A percentile compares a stretch with the other conserved stretches of the same genome.
These are phyloP conservation scores for Caenorhabditis inopinata DNA, from an alignment of 1,140 invertebrate genomes.

Conservation along the genomic window DNA sequence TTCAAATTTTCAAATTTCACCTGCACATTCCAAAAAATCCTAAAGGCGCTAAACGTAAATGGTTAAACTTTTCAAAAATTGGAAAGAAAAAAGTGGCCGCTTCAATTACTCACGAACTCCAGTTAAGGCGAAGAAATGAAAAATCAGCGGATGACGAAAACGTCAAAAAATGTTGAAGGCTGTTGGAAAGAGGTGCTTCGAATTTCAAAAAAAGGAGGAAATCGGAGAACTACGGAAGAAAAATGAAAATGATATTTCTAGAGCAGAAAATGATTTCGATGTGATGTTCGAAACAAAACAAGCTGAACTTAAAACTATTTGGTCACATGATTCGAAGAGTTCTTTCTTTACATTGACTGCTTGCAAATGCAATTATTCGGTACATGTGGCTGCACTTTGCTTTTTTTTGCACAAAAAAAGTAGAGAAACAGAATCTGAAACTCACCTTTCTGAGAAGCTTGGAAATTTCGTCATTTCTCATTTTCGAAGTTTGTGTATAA, in stretches of 20 bases:
- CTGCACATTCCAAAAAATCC: background rate
- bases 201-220: constrained; percentile 20
- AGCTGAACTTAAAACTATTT: background rate
- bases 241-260: constrained; percentile 25
- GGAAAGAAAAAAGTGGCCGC: too few species aligned
- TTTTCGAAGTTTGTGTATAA: too few species aligned
- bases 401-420: background rate
- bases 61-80: too few species aligned
- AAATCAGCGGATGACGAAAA: background rate
- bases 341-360: background rate
- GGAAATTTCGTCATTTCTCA: too few species aligned
- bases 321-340: background rate
- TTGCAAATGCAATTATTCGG: constrained; percentile 13
- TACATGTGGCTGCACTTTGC: constrained; percentile 10
- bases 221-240: background rate
- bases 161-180: constrained; percentile 1
- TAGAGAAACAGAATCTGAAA: too few species aligned
- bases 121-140: background rate
- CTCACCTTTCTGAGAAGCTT: too few species aligned
- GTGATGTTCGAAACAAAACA: background rate
- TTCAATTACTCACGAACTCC: too few species aligned
- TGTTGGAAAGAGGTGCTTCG: background rate
- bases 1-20: too few species aligned
- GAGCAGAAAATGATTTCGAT: background rate
- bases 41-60: background rate